Evolutionary conservation across 2,888 invertebrate genomes (phyloP), one percentile per base, ranked within the genome.

Genomic region (Chrysodeixis includens): DNA sequence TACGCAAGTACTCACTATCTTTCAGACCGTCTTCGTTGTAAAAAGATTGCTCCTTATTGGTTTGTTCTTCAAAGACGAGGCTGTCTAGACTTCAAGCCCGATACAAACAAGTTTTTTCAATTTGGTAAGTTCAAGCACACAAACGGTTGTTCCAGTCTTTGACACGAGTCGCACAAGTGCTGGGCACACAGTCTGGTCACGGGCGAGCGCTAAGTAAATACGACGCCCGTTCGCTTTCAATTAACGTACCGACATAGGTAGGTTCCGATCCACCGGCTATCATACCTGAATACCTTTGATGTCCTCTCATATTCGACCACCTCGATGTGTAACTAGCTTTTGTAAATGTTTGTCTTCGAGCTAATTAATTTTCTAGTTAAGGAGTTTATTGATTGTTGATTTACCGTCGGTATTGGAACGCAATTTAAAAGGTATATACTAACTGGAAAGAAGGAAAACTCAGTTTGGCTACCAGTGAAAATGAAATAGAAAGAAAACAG

Each of bases 221-320:
- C 86, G 84, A 83, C 59, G 52, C 84, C 84, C 86, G 88, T 84
- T 86, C 90, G 90, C 91, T 92, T 92, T 92, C 93, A 93, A 93
- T 94, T 93, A 93, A 92, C 77, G 75, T 62, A 86, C 88, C 82
- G 52, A 62, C 18, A 8, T 59, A 16, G 51, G 32, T 59, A 59
- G 90, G 91, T 91, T 90, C 92, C 88, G 86, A 86, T 90, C 90
- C 83, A 82, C 82, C 87, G 88, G 88, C 88, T 91, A 91, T 93
- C 71, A 79, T 79, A 90, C 90, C 88, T 86, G 85, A 75, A 78
- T 83, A 84, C 89, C 90, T 92, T 92, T 92, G 92, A 92, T 86
- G 91, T 90, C 80, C 87, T 83, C 84, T 86, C 85, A 90, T 91
- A 91, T 88, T 86, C 83, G 74, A 60, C 73, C 62, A 61, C 63